These are phyloP conservation scores for Pectinophora gossypiella DNA, from an alignment of 1,140 invertebrate genomes.

Conservation along the genomic window DNA sequence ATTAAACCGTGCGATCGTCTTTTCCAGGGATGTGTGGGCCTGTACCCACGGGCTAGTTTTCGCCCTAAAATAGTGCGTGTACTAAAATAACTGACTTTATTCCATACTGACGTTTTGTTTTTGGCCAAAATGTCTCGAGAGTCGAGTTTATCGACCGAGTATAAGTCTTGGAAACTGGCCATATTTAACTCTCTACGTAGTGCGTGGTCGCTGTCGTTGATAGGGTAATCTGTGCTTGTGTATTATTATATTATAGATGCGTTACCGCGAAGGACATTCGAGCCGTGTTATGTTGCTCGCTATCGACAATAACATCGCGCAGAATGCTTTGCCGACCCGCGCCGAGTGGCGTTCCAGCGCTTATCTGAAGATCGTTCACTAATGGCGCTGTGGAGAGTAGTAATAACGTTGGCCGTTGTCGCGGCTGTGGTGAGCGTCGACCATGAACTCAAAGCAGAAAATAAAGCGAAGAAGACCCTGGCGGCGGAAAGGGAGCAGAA, in stretches of 20 bases:
- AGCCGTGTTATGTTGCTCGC: conserved; percentile 39
- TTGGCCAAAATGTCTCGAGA: conserved; percentile 26
- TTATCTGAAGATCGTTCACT: conserved; percentile 36
- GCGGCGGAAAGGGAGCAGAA: conserved; percentile 61
- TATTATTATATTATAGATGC: background rate
- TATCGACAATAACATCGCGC: conserved; percentile 11
- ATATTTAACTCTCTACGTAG: conserved; percentile 15
- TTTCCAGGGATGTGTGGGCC: conserved; percentile 17
- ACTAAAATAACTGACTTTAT: background rate
- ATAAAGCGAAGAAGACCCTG: conserved; percentile 56
- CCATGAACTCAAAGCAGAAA: conserved; percentile 52
- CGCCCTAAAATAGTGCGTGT: background rate
- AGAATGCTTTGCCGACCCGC: conserved; percentile 14
- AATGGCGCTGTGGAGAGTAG: conserved; percentile 54
- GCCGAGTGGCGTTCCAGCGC: conserved; percentile 9
- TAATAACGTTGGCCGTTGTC: conserved; percentile 40
- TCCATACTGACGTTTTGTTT: background rate
- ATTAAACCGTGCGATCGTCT: conserved; percentile 14
- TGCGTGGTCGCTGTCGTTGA: conserved; percentile 18
- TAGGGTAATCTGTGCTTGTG: conserved; percentile 20
- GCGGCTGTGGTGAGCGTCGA: conserved; percentile 34
- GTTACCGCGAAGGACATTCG: background rate
- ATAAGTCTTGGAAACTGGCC: conserved; percentile 25
- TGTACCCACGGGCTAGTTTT: conserved; percentile 10
- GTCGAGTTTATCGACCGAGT: conserved; percentile 34